Evolutionary conservation across 1,140 invertebrate genomes (phyloP).

Genomic region (Propsilocerus akamusi): DNA sequence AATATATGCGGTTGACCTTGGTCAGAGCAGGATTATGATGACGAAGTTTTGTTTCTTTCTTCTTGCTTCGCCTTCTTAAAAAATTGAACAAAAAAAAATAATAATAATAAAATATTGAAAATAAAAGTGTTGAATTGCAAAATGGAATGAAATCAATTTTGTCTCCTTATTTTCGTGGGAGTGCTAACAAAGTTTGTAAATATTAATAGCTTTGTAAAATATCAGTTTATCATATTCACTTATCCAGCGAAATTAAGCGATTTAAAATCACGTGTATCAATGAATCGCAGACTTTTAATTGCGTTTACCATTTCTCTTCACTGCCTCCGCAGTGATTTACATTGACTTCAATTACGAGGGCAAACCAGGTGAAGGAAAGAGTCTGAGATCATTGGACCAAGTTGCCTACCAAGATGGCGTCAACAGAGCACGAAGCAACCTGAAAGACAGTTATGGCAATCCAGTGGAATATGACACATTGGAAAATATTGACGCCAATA

Average conservation of each 20-base stretch:
- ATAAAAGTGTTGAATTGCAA: too few species aligned
- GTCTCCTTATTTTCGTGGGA: too few species aligned
- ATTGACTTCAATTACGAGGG: not conserved
- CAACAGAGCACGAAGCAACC: not conserved
- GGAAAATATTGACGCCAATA: not conserved
- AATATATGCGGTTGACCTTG: too few species aligned
- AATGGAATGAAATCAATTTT: not conserved
- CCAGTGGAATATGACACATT: not conserved
- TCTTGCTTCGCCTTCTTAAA: too few species aligned
- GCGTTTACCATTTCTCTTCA: not conserved
- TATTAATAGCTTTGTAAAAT: not conserved
- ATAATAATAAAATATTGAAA: too few species aligned
- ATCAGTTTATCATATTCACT: not conserved
- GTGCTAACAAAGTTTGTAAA: not conserved
- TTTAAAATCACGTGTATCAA: not conserved
- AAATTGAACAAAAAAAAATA: too few species aligned
- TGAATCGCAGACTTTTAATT: not conserved
- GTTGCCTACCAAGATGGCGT: not conserved
- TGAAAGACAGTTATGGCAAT: not conserved
- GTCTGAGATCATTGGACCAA: not conserved
- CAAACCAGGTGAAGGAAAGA: not conserved
- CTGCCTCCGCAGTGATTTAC: not conserved
- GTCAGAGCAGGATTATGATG: too few species aligned
- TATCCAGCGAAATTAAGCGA: too few species aligned
- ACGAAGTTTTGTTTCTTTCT: too few species aligned